Evolutionary conservation across 2,888 invertebrate species (phyloP), one percentile per base, ranked within the genome.

Genomic region (Cryptus viduatorius): DNA sequence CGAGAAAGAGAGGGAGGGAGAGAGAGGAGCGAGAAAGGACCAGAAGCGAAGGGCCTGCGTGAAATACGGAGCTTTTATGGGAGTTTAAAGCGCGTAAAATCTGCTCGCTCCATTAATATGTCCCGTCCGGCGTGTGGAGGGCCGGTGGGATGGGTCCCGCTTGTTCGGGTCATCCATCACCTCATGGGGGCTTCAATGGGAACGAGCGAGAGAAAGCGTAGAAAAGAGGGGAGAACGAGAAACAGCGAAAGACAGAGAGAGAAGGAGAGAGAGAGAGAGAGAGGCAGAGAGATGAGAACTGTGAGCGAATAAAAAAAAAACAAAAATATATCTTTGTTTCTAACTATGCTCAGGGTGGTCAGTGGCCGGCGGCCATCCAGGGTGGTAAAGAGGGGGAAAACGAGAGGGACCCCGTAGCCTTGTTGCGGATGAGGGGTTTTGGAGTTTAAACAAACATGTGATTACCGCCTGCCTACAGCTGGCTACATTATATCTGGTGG

Each of bases 361-460:
- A 90, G 87, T 88, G 89, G 86, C 88, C 89, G 87, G 78, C 86
- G 87, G 89, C 85, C 90, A 86, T 85, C 85, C 89, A 87, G 90
- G 89, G 90, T 89, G 90, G 89, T 88, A 88, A 88, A 88, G 87
- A 88, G 88, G 79, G 79, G 71, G 76, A 46, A 85, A 79, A 80
- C 85, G 76, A 72, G 53, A 85, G 84, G 71, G 65, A 75, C 79
- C 80, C 64, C 87, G 61, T 76, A 81, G 81, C 82, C 81, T 89
- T 87, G 88, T 89, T 89, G 89, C 89, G 92, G 92, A 93, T 93
- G 92, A 93, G 92, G 92, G 93, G 92, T 93, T 93, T 92, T 90
- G 91, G 92, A 93, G 93, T 93, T 93, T 93, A 93, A 93, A 93
- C 93, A 93, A 94, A 93, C 93, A 94, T 93, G 92, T 93, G 93